Evolutionary conservation across 2,797 vertebrate species (phyloP).

Genomic region (Enteromius argenteus): DNA sequence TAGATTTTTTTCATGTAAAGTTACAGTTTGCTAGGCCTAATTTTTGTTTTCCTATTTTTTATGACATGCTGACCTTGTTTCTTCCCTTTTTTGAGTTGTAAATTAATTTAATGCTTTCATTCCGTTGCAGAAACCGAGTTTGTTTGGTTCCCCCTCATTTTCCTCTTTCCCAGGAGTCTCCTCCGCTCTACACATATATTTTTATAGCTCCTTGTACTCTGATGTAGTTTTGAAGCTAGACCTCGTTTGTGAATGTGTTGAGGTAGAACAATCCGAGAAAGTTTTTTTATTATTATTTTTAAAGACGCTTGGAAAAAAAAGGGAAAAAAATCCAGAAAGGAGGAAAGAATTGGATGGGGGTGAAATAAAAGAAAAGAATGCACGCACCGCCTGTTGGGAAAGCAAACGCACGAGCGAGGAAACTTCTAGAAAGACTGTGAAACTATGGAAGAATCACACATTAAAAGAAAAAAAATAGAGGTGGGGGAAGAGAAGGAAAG

Average conservation of each 20-base stretch:
- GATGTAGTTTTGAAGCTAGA: constrained; percentile 85
- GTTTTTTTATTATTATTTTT: constrained; percentile 66
- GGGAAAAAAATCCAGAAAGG: constrained; percentile 31
- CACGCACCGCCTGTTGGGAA: constrained; percentile 70
- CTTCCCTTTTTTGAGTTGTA: constrained; percentile 68
- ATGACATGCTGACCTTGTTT: constrained; percentile 57
- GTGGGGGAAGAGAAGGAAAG: constrained; percentile 50
- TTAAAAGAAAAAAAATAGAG: constrained; percentile 63
- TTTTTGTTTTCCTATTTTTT: constrained; percentile 60
- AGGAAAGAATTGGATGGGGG: constrained; percentile 29
- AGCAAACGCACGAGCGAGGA: constrained; percentile 67
- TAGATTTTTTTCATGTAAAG: constrained; percentile 76
- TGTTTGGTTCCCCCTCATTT: constrained; percentile 68
- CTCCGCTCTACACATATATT: constrained; percentile 80
- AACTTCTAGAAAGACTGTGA: constrained; percentile 60
- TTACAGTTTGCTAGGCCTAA: constrained; percentile 70
- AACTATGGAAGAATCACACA: constrained; percentile 72
- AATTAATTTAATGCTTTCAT: constrained; percentile 79
- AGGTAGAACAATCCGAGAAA: constrained; percentile 82
- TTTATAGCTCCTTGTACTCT: constrained; percentile 84
- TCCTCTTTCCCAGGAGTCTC: constrained; percentile 68
- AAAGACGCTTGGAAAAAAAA: constrained; percentile 58
- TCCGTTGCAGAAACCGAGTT: constrained; percentile 48
- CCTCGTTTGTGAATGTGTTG: constrained; percentile 85
- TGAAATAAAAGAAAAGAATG: constrained; percentile 49